These are phyloP conservation scores for Acronicta psi DNA, from an alignment of 2,888 invertebrate genomes.

Conservation along the genomic window DNA sequence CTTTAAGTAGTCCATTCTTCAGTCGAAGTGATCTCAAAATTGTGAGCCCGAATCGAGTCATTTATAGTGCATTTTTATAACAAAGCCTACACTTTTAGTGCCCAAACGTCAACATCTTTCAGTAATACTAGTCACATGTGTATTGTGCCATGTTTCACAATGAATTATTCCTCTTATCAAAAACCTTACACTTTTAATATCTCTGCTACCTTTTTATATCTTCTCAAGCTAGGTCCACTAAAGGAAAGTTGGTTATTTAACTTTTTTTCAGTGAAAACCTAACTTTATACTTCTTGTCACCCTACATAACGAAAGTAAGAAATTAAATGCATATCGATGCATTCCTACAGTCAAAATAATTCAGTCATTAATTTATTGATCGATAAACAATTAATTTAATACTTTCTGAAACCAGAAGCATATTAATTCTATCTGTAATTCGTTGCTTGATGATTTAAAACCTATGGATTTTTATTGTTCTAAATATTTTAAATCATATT, in stretches of 20 bases:
- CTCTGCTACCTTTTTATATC: conserved; percentile 1
- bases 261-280: no score
- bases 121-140: conserved; percentile 68
- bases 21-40: conserved; percentile 84
- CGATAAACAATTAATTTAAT: conserved; percentile 26
- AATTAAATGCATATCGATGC: conserved; percentile 28
- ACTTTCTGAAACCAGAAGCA: conserved; percentile 4
- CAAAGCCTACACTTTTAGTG: conserved; percentile 63
- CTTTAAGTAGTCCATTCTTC: conserved; percentile 68
- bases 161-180: conserved; percentile 8
- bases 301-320: conserved; percentile 6
- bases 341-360: conserved; percentile 31
- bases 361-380: conserved; percentile 50
- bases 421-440: not conserved
- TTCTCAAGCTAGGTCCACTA: no score
- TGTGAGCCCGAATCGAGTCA: conserved; percentile 80
- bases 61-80: conserved; percentile 75
- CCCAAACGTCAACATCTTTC: conserved; percentile 56
- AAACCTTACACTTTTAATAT: conserved; percentile 3
- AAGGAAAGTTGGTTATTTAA: no score
- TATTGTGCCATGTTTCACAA: conserved; percentile 70
- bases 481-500: conserved; percentile 44
- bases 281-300: no score
- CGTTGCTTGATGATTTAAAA: no score
- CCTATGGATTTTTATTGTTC: not conserved